Base-by-base conservation (phyloP, 2,888 invertebrate species). In the Syritta pipiens region DNA sequence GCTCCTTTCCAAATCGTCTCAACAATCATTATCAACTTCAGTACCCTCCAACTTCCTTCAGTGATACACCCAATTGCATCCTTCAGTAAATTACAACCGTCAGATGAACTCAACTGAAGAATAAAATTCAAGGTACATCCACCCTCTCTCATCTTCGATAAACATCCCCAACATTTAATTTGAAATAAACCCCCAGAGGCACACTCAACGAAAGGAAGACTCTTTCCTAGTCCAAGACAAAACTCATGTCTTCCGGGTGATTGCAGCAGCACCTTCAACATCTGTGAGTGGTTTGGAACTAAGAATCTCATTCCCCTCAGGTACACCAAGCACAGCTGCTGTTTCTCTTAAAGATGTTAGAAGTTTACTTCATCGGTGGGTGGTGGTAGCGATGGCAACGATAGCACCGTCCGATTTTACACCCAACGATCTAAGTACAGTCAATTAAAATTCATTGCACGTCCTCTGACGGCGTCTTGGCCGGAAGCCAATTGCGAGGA, bases 361-460 rank as follows among this genome's bases (percentile, higher is more conserved):
- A 68, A 72, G 72, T 74, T 72, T 57, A 68, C 62, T 79, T 62
- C 44, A 30, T 30, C 42, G 6, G 32, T 59, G 65, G 72, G 59
- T 67, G 53, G 46, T 69, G 44, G 37, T 6, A 5, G 17, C 17
- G 17, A 40, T 30, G 3, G n/a, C n/a, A 26, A 26, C 7, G 24
- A 26, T 3, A 37, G 17, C 22, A 63, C 30, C 6, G 37, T 28
- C 24, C 20, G 2, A 30, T 14, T 37, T 37, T 17, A 17, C 37
- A 17, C 37, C 28, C 30, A 44, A 59, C 53, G 19, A 49, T 75
- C 48, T 65, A 40, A 22, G 60, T 55, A 74, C 51, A 30, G 67
- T 79, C 74, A 79, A 79, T 79, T 79, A 79, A 79, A 79, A 79
- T 79, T 79, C 79, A 79, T 72, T 67, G 79, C 79, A 79, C 79